Evolutionary conservation across 1,140 invertebrate species (phyloP), one percentile per base, ranked within the genome.

Genomic region (Lasioglossum baleicum): DNA sequence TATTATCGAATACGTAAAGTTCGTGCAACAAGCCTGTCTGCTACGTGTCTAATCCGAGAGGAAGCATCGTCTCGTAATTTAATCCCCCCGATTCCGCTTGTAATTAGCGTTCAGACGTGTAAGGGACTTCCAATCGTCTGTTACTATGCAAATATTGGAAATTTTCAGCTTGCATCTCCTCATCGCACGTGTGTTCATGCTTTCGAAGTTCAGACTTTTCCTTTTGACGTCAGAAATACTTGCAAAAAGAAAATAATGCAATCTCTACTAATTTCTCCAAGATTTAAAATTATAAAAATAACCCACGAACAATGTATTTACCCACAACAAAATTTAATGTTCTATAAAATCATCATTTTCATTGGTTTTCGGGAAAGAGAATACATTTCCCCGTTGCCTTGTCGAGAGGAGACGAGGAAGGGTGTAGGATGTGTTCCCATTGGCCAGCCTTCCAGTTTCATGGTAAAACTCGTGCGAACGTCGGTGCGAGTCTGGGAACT

Each of bases 31-130:
- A 61, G 65, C 71, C 56, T 53, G 73, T 84, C 78, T 69, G 79
- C 69, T 80, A 85, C 83, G 83, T 85, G 83, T 77, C 83, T 77
- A 84, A 84, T 85, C 83, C 83, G 70, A 73, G 79, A 64, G 83
- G 82, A 84, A 84, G 74, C 74, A 75, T 64, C 79, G 60, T 63
- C 78, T 82, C 73, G 83, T 48, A 61, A 22, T 73, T 84, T 81
- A 84, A 85, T 84, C 82, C 82, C 15, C 20, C 56, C 70, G 31
- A 81, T 76, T 78, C 64, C 31, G 60, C 58, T 74, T 58, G 72
- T 81, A 84, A 84, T 85, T 68, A 60, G 66, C n/a, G 40, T 26
- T 8, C 58, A 53, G 35, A 64, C 31, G 26, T 66, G 40, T 22
- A 44, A 58, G 44, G 44, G 42, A 51, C 31, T 48, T 15, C n/a